Base-by-base conservation (phyloP, 2,888 invertebrate genomes). In the Pachymerium ferrugineum region DNA sequence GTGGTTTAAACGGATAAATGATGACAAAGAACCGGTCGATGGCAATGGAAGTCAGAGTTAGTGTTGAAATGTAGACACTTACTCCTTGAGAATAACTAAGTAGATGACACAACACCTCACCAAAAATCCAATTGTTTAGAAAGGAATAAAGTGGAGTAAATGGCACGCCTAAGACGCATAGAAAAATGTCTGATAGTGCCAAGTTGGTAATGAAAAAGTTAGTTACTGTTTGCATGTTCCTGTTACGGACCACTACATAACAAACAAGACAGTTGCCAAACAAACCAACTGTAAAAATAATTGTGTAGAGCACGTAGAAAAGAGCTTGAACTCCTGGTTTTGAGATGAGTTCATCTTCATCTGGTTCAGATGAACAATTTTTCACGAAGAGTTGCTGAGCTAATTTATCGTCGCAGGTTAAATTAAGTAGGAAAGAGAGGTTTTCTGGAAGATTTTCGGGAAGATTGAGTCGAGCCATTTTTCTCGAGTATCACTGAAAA, bases 1-100 rank as follows among this genome's bases (percentile, higher is more conserved):
- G 87, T 3, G 94, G 94, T 80, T 90, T 85, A 84, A 96, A 97
- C 0, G 97, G 97, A 82, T 96, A 94, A 77, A 97, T 93, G 78
- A 99, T 98, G 76, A 97, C 97, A 83, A 97, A 92, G 84, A 94
- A 98, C 74, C 98, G 89, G 85, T 99, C 98, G 76, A 98, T 90
- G 72, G 98, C 98, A 79, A 99, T 98, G 77, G 97, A 94, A 78
- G 95, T 97, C 77, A 99, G 87, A 4, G 98, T 98, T 79, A 98
- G 86, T 0, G 97, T 97, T 76, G 96, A 96, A 81, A 98, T 96
- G 87, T 97, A 99, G 78, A 99, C 96, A 82, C 94, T 94, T 80
- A 94, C 92, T 73, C 96, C 97, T 83, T 94, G 94, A 74, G 94
- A 92, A 83, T 92, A 94, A 73, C 97, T 92, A 77, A 96, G 92